Evolutionary conservation across 1,140 invertebrate genomes (phyloP).

Genomic region (Cyclina sinensis): DNA sequence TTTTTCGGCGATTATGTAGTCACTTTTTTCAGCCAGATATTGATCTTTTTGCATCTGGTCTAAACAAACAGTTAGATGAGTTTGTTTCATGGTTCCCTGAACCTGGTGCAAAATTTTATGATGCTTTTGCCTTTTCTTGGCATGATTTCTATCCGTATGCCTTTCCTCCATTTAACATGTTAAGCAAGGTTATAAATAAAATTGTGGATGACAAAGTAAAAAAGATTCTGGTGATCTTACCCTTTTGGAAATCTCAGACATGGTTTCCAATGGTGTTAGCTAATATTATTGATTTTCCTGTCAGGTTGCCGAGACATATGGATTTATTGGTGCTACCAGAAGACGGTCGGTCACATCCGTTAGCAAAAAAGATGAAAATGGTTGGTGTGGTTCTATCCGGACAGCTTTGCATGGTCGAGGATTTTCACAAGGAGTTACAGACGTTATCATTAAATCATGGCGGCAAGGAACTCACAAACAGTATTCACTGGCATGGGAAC

Average conservation of each 20-base stretch:
- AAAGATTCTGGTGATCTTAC: background rate
- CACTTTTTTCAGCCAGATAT: conserved; percentile 37
- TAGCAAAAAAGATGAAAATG: conserved; percentile 33
- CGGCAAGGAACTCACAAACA: conserved; percentile 34
- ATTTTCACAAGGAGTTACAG: conserved; percentile 13
- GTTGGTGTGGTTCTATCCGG: conserved; percentile 11
- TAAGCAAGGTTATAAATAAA: conserved; percentile 11
- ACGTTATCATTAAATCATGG: conserved; percentile 1
- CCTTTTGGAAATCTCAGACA: conserved; percentile 3
- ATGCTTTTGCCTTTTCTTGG: conserved; percentile 41
- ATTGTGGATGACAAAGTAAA: conserved; percentile 25
- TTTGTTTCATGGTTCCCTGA: conserved; percentile 45
- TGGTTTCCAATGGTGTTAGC: conserved; percentile 20
- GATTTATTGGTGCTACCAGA: conserved; percentile 46
- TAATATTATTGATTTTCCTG: conserved; percentile 38
- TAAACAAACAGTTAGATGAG: conserved; percentile 4
- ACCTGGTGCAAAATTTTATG: background rate
- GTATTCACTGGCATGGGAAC: conserved; percentile 21
- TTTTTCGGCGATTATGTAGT: conserved; percentile 36
- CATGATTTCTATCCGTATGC: background rate
- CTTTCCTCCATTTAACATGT: conserved; percentile 26
- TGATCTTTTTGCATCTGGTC: conserved; percentile 40
- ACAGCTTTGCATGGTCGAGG: background rate
- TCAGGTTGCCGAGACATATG: conserved; percentile 30
- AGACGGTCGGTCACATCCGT: conserved; percentile 30